phyloP scores from a whole-genome alignment of 2,113 vertebrate genomes.

The Chroicocephalus ridibundus region DNA sequence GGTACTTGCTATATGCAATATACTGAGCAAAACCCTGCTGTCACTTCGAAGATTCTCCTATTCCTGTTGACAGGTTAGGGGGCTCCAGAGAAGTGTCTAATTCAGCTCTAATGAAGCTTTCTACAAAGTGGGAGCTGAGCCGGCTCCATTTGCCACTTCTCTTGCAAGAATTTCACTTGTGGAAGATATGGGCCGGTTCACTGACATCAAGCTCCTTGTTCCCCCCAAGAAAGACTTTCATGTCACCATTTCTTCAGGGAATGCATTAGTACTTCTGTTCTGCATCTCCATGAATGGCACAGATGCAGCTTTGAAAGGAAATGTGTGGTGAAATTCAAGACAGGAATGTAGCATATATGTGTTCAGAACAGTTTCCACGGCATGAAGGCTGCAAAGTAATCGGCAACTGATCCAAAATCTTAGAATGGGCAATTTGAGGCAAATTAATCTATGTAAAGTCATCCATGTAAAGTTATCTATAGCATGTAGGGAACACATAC shows the following conservation, averaged over 20 bases:
- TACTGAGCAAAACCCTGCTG: background rate
- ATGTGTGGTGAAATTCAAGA: background rate
- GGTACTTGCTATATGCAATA: background rate
- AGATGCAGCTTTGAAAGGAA: background rate
- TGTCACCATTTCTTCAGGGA: background rate
- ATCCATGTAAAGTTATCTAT: background rate
- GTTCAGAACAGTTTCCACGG: background rate
- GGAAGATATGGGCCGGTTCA: background rate
- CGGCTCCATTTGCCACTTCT: background rate
- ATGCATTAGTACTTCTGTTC: background rate
- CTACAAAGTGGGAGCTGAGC: background rate
- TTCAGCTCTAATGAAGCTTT: background rate
- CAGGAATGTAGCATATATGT: background rate
- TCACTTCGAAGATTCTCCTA: background rate
- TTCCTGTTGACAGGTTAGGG: background rate
- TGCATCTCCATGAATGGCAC: background rate
- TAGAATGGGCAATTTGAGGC: background rate
- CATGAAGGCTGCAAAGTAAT: background rate
- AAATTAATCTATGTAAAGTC: background rate
- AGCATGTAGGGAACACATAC: background rate
- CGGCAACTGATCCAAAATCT: background rate
- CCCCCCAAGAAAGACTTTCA: background rate
- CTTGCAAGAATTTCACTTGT: background rate
- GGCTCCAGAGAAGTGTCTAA: background rate
- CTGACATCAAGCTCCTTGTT: rapidly evolving